Evolutionary conservation across 2,888 invertebrate genomes (phyloP), one percentile per base, ranked within the genome.

Genomic region (Tenthredo distinguenda): DNA sequence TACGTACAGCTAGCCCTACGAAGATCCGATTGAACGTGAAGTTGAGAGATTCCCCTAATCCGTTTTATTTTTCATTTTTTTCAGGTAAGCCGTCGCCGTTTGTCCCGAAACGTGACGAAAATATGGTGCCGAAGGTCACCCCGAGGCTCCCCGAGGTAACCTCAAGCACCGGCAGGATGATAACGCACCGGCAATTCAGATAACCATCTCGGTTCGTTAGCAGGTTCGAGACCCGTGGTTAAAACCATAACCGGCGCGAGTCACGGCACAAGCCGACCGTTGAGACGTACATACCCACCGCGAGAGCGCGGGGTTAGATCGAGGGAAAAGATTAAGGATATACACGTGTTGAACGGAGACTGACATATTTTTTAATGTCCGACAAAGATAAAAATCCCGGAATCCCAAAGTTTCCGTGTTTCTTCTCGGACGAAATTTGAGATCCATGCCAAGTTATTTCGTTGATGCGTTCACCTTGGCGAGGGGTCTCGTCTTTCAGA

Each of bases 191-290:
- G 84, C 81, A 86, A 79, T 84, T 43, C 74, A 87, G 91, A 91
- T 90, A 91, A 90, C 86, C 89, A 91, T 91, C 91, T 88, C 71
- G 88, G 91, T 91, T 92, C 90, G 91, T 91, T 91, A 92, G 90
- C 89, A 86, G 89, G 83, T 85, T 83, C 65, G 83, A 85, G 87
- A 86, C 88, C 88, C 37, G 65, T 79, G 37, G 85, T 81, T 85
- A 71, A 82, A 55, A 82, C 81, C 77, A 71, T 71, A 77, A 84
- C 76, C 72, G 62, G 62, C 37, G 47, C 9, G 50, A 21, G 72
- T 58, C 72, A 58, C 62, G 71, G 72, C 65, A 81, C 77, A 26
- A 37, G 50, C 62, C 40, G 43, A 65, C 77, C n/a, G 47, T 58
- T 65, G 55, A 71, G 71, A 79, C 47, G 62, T 50, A 68, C 40